Evolutionary conservation across 1,140 invertebrate genomes (phyloP), one percentile per base, ranked within the genome.

Genomic region (Trichoplusia ni): DNA sequence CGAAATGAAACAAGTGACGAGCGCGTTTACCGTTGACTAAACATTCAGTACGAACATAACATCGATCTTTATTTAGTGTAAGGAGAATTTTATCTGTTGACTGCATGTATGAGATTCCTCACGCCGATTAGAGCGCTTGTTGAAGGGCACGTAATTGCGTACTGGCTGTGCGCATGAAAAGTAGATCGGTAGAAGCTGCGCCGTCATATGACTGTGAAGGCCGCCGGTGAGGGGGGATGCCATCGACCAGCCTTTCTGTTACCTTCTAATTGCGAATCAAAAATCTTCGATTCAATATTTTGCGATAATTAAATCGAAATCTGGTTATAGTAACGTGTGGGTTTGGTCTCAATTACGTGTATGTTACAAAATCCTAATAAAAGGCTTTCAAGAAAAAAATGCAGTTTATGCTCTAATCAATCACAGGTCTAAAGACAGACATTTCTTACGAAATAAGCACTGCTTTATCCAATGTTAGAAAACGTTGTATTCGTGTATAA

Each of bases 121-220:
- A 16, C 49, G 13, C 29, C 25, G 64, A 66, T 67, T 67, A 67
- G 33, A 67, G 29, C 49, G 38, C 47, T 14, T 23, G 46, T 67
- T 67, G 65, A 67, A 67, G 65, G 65, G 58, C 59, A 56, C 33
- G 49, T 37, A 38, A 49, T 62, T 58, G 53, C 53, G 37, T 42
- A 67, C 31, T 33, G 31, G 1, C 31, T 56, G 51, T 37, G 29
- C 5, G 58, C 56, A 49, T 62, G 58, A 51, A 67, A 67, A 56
- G 59, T 67, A 53, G 65, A 67, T 67, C 65, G 62, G 53, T 60
- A 54, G 53, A 59, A 66, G 64, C 54, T 66, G 31, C 63, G 65
- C 7, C 62, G 51, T 67, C 65, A 67, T 67, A 44, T 62, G 65
- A 67, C 65, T 67, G 40, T 51, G 64, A 61, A 56, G 65, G 65